These are phyloP conservation scores for Coregonus sp. DNA, from an alignment of 2,797 vertebrate species.

Conservation along the genomic window DNA sequence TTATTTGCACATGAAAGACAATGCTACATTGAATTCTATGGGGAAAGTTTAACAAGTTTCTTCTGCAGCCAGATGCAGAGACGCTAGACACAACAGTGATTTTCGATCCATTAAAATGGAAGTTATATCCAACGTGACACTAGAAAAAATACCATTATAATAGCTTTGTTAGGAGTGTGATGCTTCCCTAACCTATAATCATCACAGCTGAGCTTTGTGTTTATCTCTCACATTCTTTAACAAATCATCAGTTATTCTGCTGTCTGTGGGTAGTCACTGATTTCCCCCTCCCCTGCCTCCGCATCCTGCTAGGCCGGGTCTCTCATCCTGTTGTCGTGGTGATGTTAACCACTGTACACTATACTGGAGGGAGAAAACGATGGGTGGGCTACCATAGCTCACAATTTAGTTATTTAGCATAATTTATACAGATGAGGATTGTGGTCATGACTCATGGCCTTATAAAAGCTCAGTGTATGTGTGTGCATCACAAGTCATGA, in stretches of 20 bases:
- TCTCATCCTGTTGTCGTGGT: conserved; percentile 60
- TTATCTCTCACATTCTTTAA: conserved; percentile 30
- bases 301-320: conserved; percentile 50
- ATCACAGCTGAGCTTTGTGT: conserved; percentile 18
- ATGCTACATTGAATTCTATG: neutral
- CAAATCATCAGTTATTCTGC: conserved; percentile 35
- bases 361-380: conserved; percentile 40
- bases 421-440: neutral
- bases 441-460: neutral
- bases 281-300: neutral
- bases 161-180: neutral
- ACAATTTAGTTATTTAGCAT: neutral
- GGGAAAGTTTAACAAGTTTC: neutral
- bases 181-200: conserved; percentile 8
- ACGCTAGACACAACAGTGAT: neutral
- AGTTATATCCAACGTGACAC: neutral
- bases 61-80: neutral
- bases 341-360: conserved; percentile 42
- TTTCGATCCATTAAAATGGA: neutral
- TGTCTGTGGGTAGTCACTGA: conserved; percentile 5
- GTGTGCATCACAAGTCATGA: neutral
- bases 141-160: neutral
- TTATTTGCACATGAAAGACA: conserved; percentile 2
- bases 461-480: neutral
- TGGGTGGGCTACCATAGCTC: neutral